Evolutionary conservation across 1,140 invertebrate genomes (phyloP).

Genomic region (Olivierus martensii): DNA sequence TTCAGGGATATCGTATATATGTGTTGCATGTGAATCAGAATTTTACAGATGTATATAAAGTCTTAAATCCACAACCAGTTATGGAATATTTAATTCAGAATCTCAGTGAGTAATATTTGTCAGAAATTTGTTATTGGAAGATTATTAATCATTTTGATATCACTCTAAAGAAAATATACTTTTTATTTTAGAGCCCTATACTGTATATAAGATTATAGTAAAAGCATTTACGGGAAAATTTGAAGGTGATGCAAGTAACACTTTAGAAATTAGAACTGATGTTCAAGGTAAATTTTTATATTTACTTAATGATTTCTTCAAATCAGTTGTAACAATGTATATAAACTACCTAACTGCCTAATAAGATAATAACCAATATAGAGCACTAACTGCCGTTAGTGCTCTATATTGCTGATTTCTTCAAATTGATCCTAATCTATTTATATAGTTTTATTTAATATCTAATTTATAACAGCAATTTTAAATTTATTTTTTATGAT

Average conservation of each 20-base stretch:
- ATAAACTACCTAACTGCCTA: no score
- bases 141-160: neutral
- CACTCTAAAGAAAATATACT: neutral
- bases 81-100: constrained; percentile 18
- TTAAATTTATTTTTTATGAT: no score
- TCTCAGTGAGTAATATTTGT: constrained; percentile 14
- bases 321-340: no score
- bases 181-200: constrained; percentile 50
- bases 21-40: constrained; percentile 18
- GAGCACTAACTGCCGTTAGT: no score
- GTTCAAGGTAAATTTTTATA: constrained; percentile 35
- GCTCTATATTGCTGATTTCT: no score
- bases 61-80: constrained; percentile 9
- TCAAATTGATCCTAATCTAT: no score
- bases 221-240: constrained; percentile 58
- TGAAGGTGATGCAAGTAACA: constrained; percentile 55
- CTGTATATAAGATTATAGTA: constrained; percentile 71
- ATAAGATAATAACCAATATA: no score
- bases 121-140: neutral
- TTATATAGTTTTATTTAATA: no score
- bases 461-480: no score
- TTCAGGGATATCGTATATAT: constrained; percentile 21
- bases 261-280: constrained; percentile 58
- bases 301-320: no score
- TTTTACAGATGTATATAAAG: constrained; percentile 17